Evolutionary conservation across 1,140 invertebrate species (phyloP), one percentile per base, ranked within the genome.

Genomic region (Drosophila punjabiensis): DNA sequence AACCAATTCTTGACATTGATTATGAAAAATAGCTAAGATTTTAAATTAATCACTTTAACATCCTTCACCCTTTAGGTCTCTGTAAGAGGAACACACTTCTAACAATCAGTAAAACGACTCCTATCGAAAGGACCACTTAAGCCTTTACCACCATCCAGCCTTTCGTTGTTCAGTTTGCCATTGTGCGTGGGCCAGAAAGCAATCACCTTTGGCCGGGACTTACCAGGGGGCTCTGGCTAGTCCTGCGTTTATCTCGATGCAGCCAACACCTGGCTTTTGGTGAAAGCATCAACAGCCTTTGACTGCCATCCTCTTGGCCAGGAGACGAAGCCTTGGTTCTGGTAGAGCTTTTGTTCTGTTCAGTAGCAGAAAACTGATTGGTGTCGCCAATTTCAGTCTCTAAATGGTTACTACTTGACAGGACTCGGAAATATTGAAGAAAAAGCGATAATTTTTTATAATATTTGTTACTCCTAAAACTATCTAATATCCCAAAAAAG

Each of bases 181-280:
- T 45, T 66, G 62, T 66, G 20, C n/a, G 37, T 45, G 16, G 48
- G 32, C 64, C 39, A 32, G 48, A 73, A 39, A 37, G 10, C 67
- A 52, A 62, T 73, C 37, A 32, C 55, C 47, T 32, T 24, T 74
- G 45, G 20, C 24, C 14, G 5, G 20, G 35, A 35, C 55, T 58
- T 43, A 70, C 28, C 43, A 9, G 9, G 20, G 18, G 16, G 60
- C 30, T 11, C 53, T 41, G 11, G 28, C 52, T 32, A 20, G 11
- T 4, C 4, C 9, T 20, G 1, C 24, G 7, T 9, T 48, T 53
- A 35, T 35, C 20, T 61, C 10, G 35, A 24, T 70, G 14, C 18
- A 14, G 39, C 35, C n/a, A 32, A 20, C 52, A 30, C 43, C 70
- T 52, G 67, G 53, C 30, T 70, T 16, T 16, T 58, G 28, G 5